Percentiles rank a stretch among this genome's conserved stretches.
Conservation (phyloP, 2,888 invertebrate genomes). For the Embidobia sp. region DNA sequence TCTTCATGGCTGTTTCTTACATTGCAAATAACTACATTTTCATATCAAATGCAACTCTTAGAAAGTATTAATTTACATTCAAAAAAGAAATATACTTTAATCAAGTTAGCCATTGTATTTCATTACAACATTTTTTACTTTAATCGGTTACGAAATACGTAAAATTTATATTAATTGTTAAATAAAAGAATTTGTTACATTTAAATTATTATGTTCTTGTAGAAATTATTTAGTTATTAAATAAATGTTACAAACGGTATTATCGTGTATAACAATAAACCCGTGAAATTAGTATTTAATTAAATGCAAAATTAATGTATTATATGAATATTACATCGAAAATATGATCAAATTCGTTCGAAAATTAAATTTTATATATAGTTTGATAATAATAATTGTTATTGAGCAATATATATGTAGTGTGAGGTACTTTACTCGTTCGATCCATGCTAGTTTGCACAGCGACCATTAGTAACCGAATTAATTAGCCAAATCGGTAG, state of each 20-base stretch:
- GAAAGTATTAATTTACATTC: slow-evolving; percentile 14
- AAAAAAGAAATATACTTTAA: slow-evolving; percentile 26
- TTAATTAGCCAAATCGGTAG: slow-evolving; percentile 81
- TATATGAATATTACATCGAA: slow-evolving; percentile 39
- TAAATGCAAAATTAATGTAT: slow-evolving; percentile 20
- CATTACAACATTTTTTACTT: background rate
- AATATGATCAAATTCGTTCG: slow-evolving; percentile 22
- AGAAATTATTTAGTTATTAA: too few species aligned
- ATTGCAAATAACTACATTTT: slow-evolving; percentile 32
- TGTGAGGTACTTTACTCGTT: slow-evolving; percentile 51
- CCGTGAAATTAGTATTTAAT: slow-evolving; percentile 9
- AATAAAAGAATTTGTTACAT: too few species aligned
- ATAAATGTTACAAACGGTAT: slow-evolving; percentile 16
- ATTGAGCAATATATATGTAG: slow-evolving; percentile 46
- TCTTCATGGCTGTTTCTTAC: slow-evolving; percentile 29
- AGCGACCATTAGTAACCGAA: slow-evolving; percentile 79
- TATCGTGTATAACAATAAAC: slow-evolving; percentile 1
- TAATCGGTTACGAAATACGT: background rate
- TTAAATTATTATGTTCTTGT: too few species aligned
- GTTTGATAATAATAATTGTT: slow-evolving; percentile 49
- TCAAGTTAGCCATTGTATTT: slow-evolving; percentile 5
- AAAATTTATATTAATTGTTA: too few species aligned
- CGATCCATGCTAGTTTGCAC: slow-evolving; percentile 61
- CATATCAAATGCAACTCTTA: slow-evolving; percentile 16
- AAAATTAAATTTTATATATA: slow-evolving; percentile 62